These are phyloP conservation scores for Prietella phreatophila DNA, from an alignment of 2,113 vertebrate species.

Conservation along the genomic window DNA sequence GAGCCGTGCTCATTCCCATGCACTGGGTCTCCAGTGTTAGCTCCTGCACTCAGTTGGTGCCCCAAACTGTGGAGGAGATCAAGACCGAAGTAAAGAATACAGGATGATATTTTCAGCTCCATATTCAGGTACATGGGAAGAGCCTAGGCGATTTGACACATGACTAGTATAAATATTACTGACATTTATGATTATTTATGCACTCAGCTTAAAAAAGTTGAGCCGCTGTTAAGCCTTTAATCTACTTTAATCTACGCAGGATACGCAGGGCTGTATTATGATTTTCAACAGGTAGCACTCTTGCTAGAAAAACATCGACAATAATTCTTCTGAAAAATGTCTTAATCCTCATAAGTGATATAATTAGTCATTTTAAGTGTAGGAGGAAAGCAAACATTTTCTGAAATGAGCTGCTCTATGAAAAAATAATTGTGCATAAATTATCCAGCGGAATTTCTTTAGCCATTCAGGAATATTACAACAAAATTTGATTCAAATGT, in stretches of 20 bases:
- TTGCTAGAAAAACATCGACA: neutral
- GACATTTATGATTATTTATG: slow-evolving; percentile 17
- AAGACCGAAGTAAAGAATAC: slow-evolving; percentile 81
- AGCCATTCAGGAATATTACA: neutral
- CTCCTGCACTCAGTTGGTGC: slow-evolving; percentile 59
- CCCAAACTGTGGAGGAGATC: slow-evolving; percentile 74
- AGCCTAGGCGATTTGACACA: neutral
- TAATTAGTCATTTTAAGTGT: neutral
- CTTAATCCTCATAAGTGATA: neutral
- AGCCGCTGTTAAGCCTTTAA: neutral
- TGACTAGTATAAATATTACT: neutral
- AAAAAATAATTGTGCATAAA: too few species aligned
- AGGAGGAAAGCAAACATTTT: neutral
- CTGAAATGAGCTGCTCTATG: neutral
- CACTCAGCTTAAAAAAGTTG: neutral
- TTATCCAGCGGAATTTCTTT: neutral
- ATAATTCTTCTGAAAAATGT: neutral
- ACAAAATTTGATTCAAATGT: neutral
- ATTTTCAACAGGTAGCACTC: neutral
- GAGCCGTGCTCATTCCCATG: slow-evolving; percentile 71
- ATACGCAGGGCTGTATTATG: neutral
- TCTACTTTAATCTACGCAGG: too few species aligned
- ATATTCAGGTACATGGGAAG: slow-evolving; percentile 81
- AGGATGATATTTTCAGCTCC: slow-evolving; percentile 85
- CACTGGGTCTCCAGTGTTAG: slow-evolving; percentile 74